phyloP scores from a whole-genome alignment of 2,113 vertebrate species.

The Phyllopteryx taeniolatus region DNA sequence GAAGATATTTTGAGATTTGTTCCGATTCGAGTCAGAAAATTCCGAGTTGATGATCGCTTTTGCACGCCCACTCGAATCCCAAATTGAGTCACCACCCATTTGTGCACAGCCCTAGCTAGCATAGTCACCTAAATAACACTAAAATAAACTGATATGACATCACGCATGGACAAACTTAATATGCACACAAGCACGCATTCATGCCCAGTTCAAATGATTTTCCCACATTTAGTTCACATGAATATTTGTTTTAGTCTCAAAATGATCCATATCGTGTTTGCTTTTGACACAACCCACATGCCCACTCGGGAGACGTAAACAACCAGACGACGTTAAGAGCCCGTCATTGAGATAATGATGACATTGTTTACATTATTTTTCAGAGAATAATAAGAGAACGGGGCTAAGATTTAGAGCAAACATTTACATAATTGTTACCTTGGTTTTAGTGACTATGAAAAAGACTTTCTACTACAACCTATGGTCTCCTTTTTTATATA shows the following conservation, averaged over 20 bases:
- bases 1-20: no score
- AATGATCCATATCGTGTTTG: conserved; percentile 2
- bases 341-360: not conserved
- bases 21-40: no score
- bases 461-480: no score
- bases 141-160: no score
- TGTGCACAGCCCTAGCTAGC: no score
- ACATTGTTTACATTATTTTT: not conserved
- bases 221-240: not conserved
- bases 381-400: not conserved
- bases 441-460: not conserved
- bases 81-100: no score
- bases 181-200: not conserved
- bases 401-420: not conserved
- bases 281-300: conserved; percentile 3
- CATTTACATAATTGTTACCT: not conserved
- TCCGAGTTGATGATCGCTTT: no score
- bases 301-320: not conserved
- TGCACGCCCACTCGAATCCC: no score
- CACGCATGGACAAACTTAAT: no score
- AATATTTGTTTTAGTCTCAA: not conserved
- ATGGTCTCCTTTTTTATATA: not conserved
- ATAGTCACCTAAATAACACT: no score
- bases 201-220: not conserved
- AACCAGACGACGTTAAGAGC: not conserved